Percentiles rank a stretch among this genome's conserved stretches.
phyloP scores from a whole-genome alignment of 2,113 vertebrate genomes.

The Pipa parva region DNA sequence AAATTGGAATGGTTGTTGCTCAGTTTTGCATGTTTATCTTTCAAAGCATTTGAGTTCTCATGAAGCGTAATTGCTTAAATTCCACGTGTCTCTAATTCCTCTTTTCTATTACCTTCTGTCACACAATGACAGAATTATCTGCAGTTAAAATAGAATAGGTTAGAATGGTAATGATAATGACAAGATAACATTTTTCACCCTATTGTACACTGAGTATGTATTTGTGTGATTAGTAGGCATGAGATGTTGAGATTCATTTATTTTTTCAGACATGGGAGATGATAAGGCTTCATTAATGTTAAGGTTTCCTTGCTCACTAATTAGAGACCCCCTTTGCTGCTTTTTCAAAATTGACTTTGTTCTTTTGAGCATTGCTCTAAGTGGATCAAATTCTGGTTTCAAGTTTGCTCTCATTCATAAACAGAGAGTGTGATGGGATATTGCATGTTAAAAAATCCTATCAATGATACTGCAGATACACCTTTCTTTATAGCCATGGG shows the following conservation, averaged over 20 bases:
- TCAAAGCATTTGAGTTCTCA: too few relatives aligned
- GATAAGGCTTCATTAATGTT: background rate
- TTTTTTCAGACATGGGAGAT: background rate
- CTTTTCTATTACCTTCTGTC: too few relatives aligned
- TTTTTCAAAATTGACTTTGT: background rate
- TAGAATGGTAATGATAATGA: background rate
- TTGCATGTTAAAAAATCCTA: constrained; percentile 9
- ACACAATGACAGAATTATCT: too few relatives aligned
- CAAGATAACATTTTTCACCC: background rate
- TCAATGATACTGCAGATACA: constrained; percentile 22
- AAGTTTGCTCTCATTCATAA: constrained; percentile 1
- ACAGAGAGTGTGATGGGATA: background rate
- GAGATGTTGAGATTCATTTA: background rate
- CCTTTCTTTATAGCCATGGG: constrained; percentile 30
- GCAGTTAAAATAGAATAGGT: too few relatives aligned
- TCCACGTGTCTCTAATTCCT: too few relatives aligned
- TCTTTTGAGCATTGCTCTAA: background rate
- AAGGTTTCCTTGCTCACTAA: background rate
- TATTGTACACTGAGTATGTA: background rate
- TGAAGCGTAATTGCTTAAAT: too few relatives aligned
- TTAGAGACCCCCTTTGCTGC: background rate
- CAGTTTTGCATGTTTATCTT: too few relatives aligned
- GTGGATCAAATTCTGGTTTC: background rate
- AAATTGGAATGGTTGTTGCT: too few relatives aligned
- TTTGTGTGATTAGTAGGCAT: background rate